Evolutionary conservation across 2,113 vertebrate genomes (phyloP).

Genomic region (Gavialis gangeticus): DNA sequence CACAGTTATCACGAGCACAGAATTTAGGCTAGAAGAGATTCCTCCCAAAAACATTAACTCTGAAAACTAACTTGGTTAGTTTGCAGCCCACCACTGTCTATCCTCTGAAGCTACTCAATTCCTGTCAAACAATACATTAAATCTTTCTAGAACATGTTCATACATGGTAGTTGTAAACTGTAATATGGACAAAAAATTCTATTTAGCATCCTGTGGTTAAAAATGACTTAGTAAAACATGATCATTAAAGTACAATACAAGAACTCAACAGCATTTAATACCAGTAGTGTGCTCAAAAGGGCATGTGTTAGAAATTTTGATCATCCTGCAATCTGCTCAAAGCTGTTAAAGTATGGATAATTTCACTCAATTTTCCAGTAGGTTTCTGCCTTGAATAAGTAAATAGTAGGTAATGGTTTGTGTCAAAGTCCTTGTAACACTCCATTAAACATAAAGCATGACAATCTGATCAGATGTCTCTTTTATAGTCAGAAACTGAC

Average conservation of each 20-base stretch:
- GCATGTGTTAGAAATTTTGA: constrained; percentile 75
- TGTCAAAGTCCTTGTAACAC: constrained; percentile 91
- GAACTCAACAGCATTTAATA: constrained; percentile 67
- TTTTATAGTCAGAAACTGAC: constrained; percentile 84
- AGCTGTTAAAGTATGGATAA: constrained; percentile 84
- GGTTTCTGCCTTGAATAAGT: constrained; percentile 87
- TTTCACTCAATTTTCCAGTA: constrained; percentile 85
- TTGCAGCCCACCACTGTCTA: not conserved
- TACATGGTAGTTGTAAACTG: not conserved
- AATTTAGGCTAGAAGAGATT: not conserved
- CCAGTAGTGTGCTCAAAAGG: constrained; percentile 56
- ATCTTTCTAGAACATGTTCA: not conserved
- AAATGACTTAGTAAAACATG: constrained; percentile 62
- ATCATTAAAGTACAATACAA: constrained; percentile 53
- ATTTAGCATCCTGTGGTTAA: constrained; percentile 34
- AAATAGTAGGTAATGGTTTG: constrained; percentile 95
- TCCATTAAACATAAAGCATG: constrained; percentile 91
- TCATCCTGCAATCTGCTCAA: constrained; percentile 77
- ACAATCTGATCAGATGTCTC: constrained; percentile 90
- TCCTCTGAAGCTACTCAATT: constrained; percentile 33
- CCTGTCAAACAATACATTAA: not conserved
- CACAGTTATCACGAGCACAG: constrained; percentile 37
- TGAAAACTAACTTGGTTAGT: constrained; percentile 37
- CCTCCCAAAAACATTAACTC: not conserved
- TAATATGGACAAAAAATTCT: not conserved